Conservation (phyloP, 23 tunicate genomes). For the Ciona savignyi region DNA sequence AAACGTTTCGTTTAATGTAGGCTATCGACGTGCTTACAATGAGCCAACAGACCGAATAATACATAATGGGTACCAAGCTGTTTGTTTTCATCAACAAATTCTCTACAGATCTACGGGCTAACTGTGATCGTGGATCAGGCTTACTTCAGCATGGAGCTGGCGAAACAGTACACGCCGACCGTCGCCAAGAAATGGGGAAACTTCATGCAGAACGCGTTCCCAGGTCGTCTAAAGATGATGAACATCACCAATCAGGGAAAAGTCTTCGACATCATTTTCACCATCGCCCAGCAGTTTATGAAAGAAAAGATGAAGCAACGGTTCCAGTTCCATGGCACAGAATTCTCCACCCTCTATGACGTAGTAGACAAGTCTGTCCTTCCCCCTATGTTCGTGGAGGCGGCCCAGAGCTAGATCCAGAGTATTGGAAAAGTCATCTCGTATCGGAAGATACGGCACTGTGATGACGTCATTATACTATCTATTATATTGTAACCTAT, state of each 20-base stretch:
- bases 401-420: slow-evolving; percentile 70
- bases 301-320: slow-evolving; percentile 65
- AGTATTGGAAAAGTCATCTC: slow-evolving; percentile 44
- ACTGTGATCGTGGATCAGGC: slow-evolving; percentile 67
- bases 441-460: slow-evolving; percentile 35
- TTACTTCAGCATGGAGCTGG: slow-evolving; percentile 56
- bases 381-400: slow-evolving; percentile 67
- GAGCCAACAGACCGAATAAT: no score
- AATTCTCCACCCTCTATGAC: slow-evolving; percentile 52
- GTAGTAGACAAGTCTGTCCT: slow-evolving; percentile 37
- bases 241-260: slow-evolving; percentile 60
- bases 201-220: slow-evolving; percentile 67
- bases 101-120: slow-evolving; percentile 77
- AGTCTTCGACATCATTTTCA: slow-evolving; percentile 53
- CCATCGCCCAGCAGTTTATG: slow-evolving; percentile 72
- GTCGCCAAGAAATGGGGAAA: slow-evolving; percentile 37
- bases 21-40: no score
- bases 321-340: slow-evolving; percentile 43
- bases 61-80: no score
- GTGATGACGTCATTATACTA: no score
- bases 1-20: no score
- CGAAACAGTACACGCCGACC: slow-evolving; percentile 64
- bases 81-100: no score
- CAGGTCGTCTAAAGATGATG: slow-evolving; percentile 56
- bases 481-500: no score